Evolutionary conservation across 2,888 invertebrate species (phyloP).

Genomic region (Sinotaia quadrata): DNA sequence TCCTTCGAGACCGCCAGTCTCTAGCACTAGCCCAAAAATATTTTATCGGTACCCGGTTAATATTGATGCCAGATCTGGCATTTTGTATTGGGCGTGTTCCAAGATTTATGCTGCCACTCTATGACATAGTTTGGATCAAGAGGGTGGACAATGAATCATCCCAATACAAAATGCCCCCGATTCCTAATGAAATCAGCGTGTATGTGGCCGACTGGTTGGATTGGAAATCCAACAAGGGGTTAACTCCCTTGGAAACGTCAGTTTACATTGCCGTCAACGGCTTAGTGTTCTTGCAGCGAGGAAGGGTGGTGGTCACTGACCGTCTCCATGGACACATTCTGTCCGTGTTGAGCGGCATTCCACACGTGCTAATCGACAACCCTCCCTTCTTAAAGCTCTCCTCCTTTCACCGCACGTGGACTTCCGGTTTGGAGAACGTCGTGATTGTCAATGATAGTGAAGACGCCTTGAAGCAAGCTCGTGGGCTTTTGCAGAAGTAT

Average conservation of each 20-base stretch:
- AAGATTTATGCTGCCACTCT: slow-evolving; percentile 32
- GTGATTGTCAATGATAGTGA: not conserved
- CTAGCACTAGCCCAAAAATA: slow-evolving; percentile 18
- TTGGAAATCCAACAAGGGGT: slow-evolving; percentile 29
- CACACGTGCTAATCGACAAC: slow-evolving; percentile 44
- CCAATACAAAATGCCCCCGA: slow-evolving; percentile 17
- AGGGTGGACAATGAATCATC: slow-evolving; percentile 32
- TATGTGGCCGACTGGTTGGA: slow-evolving; percentile 34
- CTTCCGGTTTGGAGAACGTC: slow-evolving; percentile 11
- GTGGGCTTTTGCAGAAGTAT: slow-evolving; percentile 11
- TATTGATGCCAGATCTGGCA: slow-evolving; percentile 41
- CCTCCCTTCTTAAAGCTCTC: slow-evolving; percentile 23
- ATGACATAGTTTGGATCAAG: slow-evolving; percentile 40
- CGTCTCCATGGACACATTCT: slow-evolving; percentile 44
- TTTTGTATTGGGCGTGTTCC: slow-evolving; percentile 32
- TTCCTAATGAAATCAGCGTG: slow-evolving; percentile 24
- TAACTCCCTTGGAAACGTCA: slow-evolving; percentile 32
- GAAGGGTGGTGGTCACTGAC: slow-evolving; percentile 41
- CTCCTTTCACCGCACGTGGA: slow-evolving; percentile 28
- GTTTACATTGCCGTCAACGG: slow-evolving; percentile 36
- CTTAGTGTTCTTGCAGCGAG: slow-evolving; percentile 36
- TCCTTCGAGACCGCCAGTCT: slow-evolving; percentile 31
- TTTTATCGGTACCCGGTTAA: slow-evolving; percentile 24
- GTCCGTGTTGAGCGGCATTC: slow-evolving; percentile 37
- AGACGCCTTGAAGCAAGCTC: slow-evolving; percentile 5